phyloP scores from a whole-genome alignment of 2,797 vertebrate genomes.

The Alfaro cultratus region DNA sequence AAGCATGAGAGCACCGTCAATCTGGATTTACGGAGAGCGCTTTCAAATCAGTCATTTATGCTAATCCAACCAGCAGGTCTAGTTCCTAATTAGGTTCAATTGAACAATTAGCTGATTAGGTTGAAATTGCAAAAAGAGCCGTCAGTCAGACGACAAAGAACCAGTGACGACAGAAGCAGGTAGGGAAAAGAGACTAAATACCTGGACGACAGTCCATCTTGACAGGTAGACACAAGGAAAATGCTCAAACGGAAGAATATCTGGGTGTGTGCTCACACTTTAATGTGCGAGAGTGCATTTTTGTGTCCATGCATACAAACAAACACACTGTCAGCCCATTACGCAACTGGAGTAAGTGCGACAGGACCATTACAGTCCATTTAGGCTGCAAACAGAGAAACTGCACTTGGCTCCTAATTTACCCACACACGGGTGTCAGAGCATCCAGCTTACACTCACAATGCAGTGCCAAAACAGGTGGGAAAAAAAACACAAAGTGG shows the following conservation, averaged over 20 bases:
- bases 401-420: conserved; percentile 57
- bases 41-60: conserved; percentile 67
- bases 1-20: conserved; percentile 42
- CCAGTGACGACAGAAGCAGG: neutral
- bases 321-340: conserved; percentile 31
- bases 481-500: conserved; percentile 4
- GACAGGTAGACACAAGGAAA: neutral
- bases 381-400: conserved; percentile 59
- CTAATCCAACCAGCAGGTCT: conserved; percentile 56
- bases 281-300: conserved; percentile 12
- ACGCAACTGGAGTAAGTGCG: conserved; percentile 43
- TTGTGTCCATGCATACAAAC: neutral
- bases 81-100: conserved; percentile 68
- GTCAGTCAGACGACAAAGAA: conserved; percentile 58
- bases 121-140: conserved; percentile 51
- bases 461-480: neutral
- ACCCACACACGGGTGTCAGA: conserved; percentile 33
- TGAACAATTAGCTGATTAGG: conserved; percentile 72
- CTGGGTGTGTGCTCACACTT: neutral
- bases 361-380: conserved; percentile 56
- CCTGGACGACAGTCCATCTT: neutral
- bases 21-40: conserved; percentile 46
- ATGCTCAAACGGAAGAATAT: conserved; percentile 1
- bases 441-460: conserved; percentile 19
- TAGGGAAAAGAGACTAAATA: conserved; percentile 14